Conservation (phyloP, 2,888 invertebrate genomes). For the Myopa testacea region DNA sequence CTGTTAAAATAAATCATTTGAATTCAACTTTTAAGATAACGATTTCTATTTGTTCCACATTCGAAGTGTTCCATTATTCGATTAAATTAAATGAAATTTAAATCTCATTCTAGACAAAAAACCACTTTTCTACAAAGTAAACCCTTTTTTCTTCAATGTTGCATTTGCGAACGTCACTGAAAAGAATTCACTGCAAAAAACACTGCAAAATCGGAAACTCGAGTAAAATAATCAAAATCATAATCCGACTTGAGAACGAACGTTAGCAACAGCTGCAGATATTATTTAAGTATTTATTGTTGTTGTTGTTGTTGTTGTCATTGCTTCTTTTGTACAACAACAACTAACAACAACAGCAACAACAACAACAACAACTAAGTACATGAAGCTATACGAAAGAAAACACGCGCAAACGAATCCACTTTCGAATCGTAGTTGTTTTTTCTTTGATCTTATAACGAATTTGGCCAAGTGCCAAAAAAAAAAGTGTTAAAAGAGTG, state of each 20-base stretch:
- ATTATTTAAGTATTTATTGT: constrained; percentile 10
- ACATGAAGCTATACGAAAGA: background rate
- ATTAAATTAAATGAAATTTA: too few species aligned
- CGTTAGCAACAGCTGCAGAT: constrained; percentile 22
- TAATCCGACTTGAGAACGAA: constrained; percentile 26
- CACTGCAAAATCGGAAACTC: background rate
- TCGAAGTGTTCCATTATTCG: too few species aligned
- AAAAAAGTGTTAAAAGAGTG: constrained; percentile 31
- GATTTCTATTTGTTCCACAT: too few species aligned
- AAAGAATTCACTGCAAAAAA: too few species aligned
- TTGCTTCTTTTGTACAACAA: background rate
- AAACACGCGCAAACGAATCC: constrained; percentile 20
- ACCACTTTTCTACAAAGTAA: too few species aligned
- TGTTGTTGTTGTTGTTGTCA: background rate
- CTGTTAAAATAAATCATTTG: too few species aligned
- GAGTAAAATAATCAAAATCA: constrained; percentile 22
- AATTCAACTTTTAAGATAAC: too few species aligned
- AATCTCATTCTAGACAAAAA: too few species aligned
- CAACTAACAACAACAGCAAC: constrained; percentile 21
- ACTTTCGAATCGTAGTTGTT: constrained; percentile 25
- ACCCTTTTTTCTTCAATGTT: too few species aligned
- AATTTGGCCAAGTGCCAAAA: constrained; percentile 49
- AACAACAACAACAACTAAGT: constrained; percentile 2
- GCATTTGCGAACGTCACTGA: too few species aligned
- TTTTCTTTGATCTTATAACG: constrained; percentile 40